phyloP scores from a whole-genome alignment of 2,888 invertebrate genomes.

The Tetanocera ferruginea region DNA sequence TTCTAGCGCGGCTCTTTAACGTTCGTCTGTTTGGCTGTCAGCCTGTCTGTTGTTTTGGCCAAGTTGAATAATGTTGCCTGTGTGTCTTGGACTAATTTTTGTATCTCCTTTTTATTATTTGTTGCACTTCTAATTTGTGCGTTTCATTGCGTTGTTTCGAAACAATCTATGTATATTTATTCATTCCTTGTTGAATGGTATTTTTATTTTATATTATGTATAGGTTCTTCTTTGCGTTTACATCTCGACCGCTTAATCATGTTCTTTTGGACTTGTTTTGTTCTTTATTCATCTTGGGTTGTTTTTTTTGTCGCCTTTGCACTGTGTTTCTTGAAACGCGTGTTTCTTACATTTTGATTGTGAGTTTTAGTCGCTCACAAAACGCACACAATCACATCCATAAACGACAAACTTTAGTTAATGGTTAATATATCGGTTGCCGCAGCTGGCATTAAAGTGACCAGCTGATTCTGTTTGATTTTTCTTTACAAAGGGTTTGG shows the following conservation, averaged over 20 bases:
- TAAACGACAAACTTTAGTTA: neutral
- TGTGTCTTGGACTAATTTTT: neutral
- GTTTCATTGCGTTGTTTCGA: neutral
- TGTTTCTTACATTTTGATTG: constrained; percentile 4
- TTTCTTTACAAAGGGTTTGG: neutral
- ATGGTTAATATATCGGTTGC: neutral
- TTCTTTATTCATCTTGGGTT: neutral
- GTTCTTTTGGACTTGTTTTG: neutral
- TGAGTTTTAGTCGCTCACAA: neutral
- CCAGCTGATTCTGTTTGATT: neutral
- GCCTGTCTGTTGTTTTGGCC: neutral
- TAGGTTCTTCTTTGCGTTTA: neutral
- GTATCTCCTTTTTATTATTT: neutral
- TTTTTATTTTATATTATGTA: no score
- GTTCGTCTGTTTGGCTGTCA: neutral
- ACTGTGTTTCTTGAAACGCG: constrained; percentile 21
- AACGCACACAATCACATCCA: neutral
- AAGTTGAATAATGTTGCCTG: neutral
- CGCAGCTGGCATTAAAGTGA: neutral
- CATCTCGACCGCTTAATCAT: neutral
- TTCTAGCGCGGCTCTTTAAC: constrained; percentile 12
- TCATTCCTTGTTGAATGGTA: neutral
- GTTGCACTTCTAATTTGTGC: neutral
- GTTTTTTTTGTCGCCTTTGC: neutral
- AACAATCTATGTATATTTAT: neutral